Evolutionary conservation across 2,888 invertebrate species (phyloP), one percentile per base, ranked within the genome.

Genomic region (Diarsia rubi): DNA sequence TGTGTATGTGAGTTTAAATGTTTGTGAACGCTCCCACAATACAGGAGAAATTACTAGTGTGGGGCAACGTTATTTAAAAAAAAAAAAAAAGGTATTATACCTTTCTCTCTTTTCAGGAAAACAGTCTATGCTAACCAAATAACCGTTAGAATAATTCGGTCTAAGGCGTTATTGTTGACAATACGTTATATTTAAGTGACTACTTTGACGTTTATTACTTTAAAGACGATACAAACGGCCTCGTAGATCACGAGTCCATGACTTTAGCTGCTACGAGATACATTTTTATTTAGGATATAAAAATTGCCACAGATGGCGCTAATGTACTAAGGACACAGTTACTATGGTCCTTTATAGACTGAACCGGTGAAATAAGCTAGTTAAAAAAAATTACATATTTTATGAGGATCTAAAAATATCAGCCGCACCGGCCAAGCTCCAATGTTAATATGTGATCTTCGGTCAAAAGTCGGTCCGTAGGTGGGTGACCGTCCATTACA

Each of bases 181-280:
- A 27, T 44, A 59, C 16, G 31, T 64, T 44, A 49, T 47, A 57
- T 47, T 49, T 44, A 70, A 78, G 70, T 63, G 78, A 19, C 54
- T 54, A 1, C 14, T 63, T 24, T 31, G 62, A 63, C 57, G 47
- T 76, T 76, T 78, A 76, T 76, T 70, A 21, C 70, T 11, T 11
- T 57, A 78, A 78, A 76, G 19, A 57, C 16, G 54, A 49, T 27
- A 44, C 21, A 70, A 76, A 78, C 8, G 47, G 54, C 42, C 14
- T 31, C 78, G 42, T 78, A 70, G 44, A 70, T 78, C 70, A 78
- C 27, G 68, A 70, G 57, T 57, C 70, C 70, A 76, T 52, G 60
- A 69, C 49, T 70, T 52, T 63, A 70, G 47, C 47, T 16, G 76
- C 54, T 57, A 24, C 44, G 31, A 8, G n/a, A 57, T 59, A 24